A percentile compares a stretch with the other conserved stretches of the same genome.
Evolutionary conservation across 2,888 invertebrate genomes (phyloP).

Genomic region (Chironomus riparius): DNA sequence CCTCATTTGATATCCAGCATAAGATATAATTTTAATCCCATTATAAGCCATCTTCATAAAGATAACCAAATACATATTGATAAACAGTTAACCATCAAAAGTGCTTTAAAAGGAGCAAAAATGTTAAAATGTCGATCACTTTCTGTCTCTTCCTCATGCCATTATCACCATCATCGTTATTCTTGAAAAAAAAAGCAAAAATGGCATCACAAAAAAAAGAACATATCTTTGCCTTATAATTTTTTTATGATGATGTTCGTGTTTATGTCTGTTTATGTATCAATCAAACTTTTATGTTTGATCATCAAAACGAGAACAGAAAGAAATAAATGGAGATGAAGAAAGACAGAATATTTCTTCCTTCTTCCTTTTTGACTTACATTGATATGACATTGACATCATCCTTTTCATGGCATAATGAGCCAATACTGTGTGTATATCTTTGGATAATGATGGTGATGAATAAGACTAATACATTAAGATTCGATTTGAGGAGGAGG

Average conservation of each 20-base stretch:
- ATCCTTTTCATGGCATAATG: not conserved
- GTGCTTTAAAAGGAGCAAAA: not conserved
- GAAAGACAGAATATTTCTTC: not conserved
- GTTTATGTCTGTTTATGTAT: constrained; percentile 23
- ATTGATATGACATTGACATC: not conserved
- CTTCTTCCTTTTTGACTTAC: not conserved
- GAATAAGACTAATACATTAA: too few species aligned
- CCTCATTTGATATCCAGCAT: too few species aligned
- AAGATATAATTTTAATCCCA: too few species aligned
- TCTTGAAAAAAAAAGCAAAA: too few species aligned
- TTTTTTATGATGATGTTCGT: constrained; percentile 26
- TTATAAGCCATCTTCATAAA: too few species aligned
- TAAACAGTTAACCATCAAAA: not conserved
- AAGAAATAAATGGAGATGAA: too few species aligned
- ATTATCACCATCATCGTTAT: not conserved
- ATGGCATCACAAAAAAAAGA: not conserved
- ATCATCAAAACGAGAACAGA: not conserved
- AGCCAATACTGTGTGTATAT: not conserved
- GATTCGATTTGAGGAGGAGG: too few species aligned
- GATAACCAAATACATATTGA: not conserved
- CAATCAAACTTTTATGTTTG: constrained; percentile 26
- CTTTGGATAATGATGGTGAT: constrained; percentile 5
- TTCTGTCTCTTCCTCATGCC: not conserved
- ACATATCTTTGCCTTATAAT: not conserved
- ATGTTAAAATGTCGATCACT: not conserved